A percentile compares a stretch with the other conserved stretches of the same genome.
These are phyloP conservation scores for Tanypteryx hageni DNA, from an alignment of 2,888 invertebrate genomes.

Conservation along the genomic window DNA sequence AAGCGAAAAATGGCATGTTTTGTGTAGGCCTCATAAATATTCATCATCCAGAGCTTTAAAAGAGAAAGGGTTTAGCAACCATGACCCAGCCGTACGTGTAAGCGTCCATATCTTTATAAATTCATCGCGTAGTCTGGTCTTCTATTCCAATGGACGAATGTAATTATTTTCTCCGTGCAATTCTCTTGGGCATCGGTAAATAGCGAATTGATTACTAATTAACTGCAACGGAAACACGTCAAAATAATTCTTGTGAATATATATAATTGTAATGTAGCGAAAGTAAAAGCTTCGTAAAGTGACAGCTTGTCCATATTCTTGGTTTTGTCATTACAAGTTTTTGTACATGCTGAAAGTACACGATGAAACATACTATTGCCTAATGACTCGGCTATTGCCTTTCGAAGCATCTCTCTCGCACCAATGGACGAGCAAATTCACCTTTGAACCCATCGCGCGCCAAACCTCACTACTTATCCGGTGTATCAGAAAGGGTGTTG, in stretches of 20 bases:
- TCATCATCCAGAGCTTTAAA: too few relatives aligned
- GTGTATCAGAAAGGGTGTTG: slow-evolving; percentile 22
- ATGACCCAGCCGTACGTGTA: too few relatives aligned
- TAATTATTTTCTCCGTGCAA: neutral
- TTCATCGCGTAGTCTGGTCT: too few relatives aligned
- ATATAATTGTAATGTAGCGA: too few relatives aligned
- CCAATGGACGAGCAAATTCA: neutral
- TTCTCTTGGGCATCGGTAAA: neutral
- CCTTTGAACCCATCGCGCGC: neutral
- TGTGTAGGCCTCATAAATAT: too few relatives aligned
- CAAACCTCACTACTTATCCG: slow-evolving; percentile 3
- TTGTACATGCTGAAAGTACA: neutral
- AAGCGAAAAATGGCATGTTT: too few relatives aligned
- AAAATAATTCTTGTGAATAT: too few relatives aligned
- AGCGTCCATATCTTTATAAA: too few relatives aligned
- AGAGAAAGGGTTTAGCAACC: too few relatives aligned
- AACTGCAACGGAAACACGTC: neutral
- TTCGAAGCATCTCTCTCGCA: neutral
- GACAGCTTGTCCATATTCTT: neutral
- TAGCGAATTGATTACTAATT: neutral
- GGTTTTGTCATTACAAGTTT: neutral
- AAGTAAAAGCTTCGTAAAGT: too few relatives aligned
- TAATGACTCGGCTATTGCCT: neutral
- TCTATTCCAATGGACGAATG: neutral
- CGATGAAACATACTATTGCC: neutral